Evolutionary conservation across 1,140 invertebrate species (phyloP), one percentile per base, ranked within the genome.

Genomic region (Reticulitermes speratus): DNA sequence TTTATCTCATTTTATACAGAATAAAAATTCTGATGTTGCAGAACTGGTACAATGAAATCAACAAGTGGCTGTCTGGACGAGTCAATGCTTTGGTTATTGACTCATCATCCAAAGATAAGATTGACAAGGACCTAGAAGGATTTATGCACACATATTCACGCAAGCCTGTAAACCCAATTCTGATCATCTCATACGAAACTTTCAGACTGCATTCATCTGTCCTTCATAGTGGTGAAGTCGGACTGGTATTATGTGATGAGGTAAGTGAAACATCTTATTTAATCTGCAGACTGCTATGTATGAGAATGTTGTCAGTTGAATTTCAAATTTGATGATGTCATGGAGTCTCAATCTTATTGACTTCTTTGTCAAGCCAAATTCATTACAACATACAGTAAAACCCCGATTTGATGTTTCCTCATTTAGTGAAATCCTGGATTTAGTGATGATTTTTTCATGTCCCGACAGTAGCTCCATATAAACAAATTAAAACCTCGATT

Each of bases 11-110:
- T 48, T 48, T 48, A 11, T 48, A 48, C 45, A 3, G 45, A 48
- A 48, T 48, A 16, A 21, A 16, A 55, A 5, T 75, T 30, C 11
- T 75, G 14, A 8, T 86, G 83, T 88, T 89, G 52, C 88, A 95
- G 92, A 99, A 99, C 92, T 99, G 99, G 99, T 96, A 97, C 88
- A 99, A 99, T 92, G 99, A 99, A 92, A 98, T 99, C 87, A 94
- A 94, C 30, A 99, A 99, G 92, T 99, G 99, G 99, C 91, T 99
- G 1, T 94, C 94, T 23, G 95, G 95, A 45, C 93, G 96, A 89
- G 94, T 99, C 19, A 95, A 95, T 89, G 94, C 96, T 38, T 89
- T 99, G 83, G 96, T 97, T 0, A 98, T 99, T 90, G 98, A 99
- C 91, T 96, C 96, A 88, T 97, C 98, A 0, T 94, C 95, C 32